Conservation (phyloP, 2,797 vertebrate genomes). For the Cuniculus paca region DNA sequence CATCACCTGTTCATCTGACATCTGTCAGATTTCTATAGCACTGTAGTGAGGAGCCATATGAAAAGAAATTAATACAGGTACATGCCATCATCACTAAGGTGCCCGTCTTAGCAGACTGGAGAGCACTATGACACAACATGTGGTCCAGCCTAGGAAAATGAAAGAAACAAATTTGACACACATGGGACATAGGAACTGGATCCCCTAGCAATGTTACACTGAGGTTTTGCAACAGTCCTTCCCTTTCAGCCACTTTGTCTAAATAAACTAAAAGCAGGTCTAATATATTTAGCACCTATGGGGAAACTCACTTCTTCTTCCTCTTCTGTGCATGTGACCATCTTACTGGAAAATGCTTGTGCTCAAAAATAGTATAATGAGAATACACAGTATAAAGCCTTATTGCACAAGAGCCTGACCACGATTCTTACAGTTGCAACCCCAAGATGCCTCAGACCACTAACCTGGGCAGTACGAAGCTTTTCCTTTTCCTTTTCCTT, state of each 20-base stretch:
- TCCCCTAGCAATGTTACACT: background rate
- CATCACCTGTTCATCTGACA: background rate
- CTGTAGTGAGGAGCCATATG: background rate
- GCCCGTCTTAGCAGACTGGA: background rate
- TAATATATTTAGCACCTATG: background rate
- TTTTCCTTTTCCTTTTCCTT: background rate
- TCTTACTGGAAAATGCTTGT: background rate
- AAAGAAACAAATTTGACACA: background rate
- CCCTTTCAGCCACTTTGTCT: background rate
- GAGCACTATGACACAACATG: background rate
- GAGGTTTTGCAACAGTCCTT: background rate
- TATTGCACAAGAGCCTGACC: constrained; percentile 34
- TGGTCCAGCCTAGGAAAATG: background rate
- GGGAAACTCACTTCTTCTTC: constrained; percentile 28
- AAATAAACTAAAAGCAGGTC: constrained; percentile 17
- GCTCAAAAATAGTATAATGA: constrained; percentile 8
- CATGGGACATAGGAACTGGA: background rate
- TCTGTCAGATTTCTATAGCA: background rate
- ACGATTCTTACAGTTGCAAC: background rate
- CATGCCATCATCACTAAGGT: background rate
- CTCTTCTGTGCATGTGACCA: background rate
- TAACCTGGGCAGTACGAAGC: background rate
- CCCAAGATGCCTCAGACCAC: background rate
- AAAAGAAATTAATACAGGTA: background rate
- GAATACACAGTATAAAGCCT: background rate